Percentiles rank a stretch among this genome's conserved stretches.
These are phyloP conservation scores for Mimas tiliae DNA, from an alignment of 2,888 invertebrate species.

Conservation along the genomic window DNA sequence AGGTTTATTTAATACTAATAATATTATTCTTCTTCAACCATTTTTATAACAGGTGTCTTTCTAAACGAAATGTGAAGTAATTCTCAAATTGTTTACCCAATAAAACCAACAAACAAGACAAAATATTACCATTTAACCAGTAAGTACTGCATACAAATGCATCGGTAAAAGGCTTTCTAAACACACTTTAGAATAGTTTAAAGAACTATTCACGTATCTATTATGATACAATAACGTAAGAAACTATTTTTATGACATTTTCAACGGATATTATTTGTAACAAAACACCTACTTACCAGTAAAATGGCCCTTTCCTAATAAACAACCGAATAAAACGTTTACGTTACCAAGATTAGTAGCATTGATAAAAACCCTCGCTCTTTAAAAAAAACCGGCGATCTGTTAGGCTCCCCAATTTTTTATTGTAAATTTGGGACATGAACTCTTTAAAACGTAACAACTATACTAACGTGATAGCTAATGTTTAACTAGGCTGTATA, in stretches of 20 bases:
- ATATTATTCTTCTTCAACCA: neutral
- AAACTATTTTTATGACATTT: slow-evolving; percentile 20
- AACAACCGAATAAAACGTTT: slow-evolving; percentile 32
- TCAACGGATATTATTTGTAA: slow-evolving; percentile 22
- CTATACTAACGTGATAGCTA: neutral
- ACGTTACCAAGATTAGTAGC: slow-evolving; percentile 31
- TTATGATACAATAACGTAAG: slow-evolving; percentile 24
- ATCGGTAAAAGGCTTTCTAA: slow-evolving; percentile 21
- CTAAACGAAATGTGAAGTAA: neutral
- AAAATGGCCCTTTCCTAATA: slow-evolving; percentile 24
- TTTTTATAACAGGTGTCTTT: neutral
- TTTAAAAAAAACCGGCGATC: slow-evolving; percentile 31
- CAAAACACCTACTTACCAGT: slow-evolving; percentile 23
- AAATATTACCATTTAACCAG: slow-evolving; percentile 13
- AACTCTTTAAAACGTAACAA: slow-evolving; percentile 38
- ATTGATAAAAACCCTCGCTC: slow-evolving; percentile 26
- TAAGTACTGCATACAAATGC: slow-evolving; percentile 6
- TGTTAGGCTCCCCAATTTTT: neutral
- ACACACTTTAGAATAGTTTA: slow-evolving; percentile 10
- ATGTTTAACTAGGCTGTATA: neutral
- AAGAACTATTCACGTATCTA: slow-evolving; percentile 42
- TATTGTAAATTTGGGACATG: neutral
- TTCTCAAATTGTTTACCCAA: neutral
- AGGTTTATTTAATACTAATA: neutral
- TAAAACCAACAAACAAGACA: slow-evolving; percentile 14